Evolutionary conservation across 2,888 invertebrate genomes (phyloP).

Genomic region (Chrysomela aeneicollis): DNA sequence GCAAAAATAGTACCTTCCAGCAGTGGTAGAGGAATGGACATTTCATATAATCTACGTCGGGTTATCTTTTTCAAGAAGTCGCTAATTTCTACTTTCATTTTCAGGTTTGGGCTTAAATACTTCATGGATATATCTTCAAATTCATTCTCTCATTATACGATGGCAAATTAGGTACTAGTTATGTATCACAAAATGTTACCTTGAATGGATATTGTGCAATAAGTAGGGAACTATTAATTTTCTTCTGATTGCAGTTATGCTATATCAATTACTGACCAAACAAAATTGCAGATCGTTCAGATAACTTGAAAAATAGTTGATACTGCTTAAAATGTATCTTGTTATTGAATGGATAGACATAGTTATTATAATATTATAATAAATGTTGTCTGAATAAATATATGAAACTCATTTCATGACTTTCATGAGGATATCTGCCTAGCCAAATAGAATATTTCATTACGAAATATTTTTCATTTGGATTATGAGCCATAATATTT

Average conservation of each 20-base stretch:
- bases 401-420: not conserved
- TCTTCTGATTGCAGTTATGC: not conserved
- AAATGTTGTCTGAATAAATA: not conserved
- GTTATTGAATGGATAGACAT: not conserved
- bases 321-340: too few species aligned
- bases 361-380: not conserved
- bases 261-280: not conserved
- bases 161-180: not conserved
- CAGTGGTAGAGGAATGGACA: too few species aligned
- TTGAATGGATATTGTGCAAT: not conserved
- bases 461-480: too few species aligned
- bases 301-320: too few species aligned
- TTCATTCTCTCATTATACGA: not conserved
- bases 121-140: not conserved
- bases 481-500: too few species aligned
- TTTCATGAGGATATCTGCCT: too few species aligned
- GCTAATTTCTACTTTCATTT: constrained; percentile 26
- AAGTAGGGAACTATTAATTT: not conserved
- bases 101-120: constrained; percentile 54
- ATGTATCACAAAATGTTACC: not conserved
- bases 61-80: not conserved
- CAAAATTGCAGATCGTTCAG: not conserved
- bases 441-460: too few species aligned
- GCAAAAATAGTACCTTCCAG: too few species aligned
- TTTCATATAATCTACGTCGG: too few species aligned